A percentile compares a stretch with the other conserved stretches of the same genome.
These are phyloP conservation scores for Corynorhinus townsendii DNA, from an alignment of 2,113 vertebrate genomes.

Conservation along the genomic window DNA sequence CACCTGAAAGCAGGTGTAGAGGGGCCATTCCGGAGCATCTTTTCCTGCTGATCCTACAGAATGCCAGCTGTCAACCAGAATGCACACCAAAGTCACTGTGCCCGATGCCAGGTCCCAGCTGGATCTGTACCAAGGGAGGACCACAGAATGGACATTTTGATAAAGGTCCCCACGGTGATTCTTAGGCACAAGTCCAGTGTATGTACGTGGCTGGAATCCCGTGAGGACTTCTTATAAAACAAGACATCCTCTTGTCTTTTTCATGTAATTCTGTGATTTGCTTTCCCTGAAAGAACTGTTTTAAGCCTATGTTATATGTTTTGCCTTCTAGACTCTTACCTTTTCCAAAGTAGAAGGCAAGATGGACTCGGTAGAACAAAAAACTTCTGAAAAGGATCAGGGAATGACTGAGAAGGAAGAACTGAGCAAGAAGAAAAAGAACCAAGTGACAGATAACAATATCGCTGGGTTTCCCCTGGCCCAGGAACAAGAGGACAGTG, in stretches of 20 bases:
- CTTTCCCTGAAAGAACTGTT: background rate
- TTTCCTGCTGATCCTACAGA: background rate
- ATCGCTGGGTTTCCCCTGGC: fast-evolving
- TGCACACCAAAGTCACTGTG: background rate
- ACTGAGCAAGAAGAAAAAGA: slow-evolving; percentile 60
- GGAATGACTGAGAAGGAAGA: slow-evolving; percentile 66
- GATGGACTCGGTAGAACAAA: slow-evolving; percentile 53
- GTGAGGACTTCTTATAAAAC: background rate
- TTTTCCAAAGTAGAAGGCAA: slow-evolving; percentile 49
- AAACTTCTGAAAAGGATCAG: slow-evolving; percentile 64
- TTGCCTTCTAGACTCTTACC: slow-evolving; percentile 49
- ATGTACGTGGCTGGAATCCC: background rate
- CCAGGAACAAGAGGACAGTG: slow-evolving; percentile 63
- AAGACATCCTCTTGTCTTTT: background rate
- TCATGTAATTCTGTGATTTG: fast-evolving
- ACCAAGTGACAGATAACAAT: background rate
- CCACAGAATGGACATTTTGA: background rate
- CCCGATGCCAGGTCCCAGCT: background rate
- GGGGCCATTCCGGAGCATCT: background rate
- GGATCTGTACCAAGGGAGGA: background rate
- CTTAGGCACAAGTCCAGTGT: background rate
- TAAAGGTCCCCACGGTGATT: background rate
- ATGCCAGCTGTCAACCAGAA: background rate
- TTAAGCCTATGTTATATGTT: background rate
- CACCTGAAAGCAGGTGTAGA: background rate